A percentile compares a stretch with the other conserved stretches of the same genome.
phyloP scores from a whole-genome alignment of 1,140 invertebrate genomes.

The Ptiloglossa arizonensis region DNA sequence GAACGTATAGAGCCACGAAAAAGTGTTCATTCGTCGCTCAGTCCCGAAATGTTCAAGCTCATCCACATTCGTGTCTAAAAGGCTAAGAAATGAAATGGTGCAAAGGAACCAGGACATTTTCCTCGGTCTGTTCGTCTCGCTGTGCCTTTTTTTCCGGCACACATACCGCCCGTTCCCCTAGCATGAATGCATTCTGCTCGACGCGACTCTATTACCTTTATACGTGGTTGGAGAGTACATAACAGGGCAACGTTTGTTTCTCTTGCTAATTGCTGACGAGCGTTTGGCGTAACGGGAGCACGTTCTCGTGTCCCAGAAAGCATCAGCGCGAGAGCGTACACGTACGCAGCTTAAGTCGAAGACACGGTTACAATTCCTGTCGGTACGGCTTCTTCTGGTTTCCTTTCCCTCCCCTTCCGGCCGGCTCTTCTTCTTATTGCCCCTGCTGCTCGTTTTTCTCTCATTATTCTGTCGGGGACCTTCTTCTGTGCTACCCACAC shows the following conservation, averaged over 20 bases:
- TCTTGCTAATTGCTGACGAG: slow-evolving; percentile 57
- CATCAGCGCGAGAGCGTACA: not conserved
- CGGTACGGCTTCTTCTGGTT: not conserved
- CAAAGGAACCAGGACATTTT: slow-evolving; percentile 44
- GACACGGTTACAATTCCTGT: slow-evolving; percentile 15
- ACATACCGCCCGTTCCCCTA: not conserved
- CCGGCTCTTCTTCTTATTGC: not conserved
- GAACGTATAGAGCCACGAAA: too few relatives aligned
- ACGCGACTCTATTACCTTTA: slow-evolving; percentile 47
- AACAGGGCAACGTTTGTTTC: slow-evolving; percentile 60
- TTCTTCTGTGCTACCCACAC: slow-evolving; percentile 49
- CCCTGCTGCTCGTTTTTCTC: slow-evolving; percentile 35
- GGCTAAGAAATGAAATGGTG: slow-evolving; percentile 7
- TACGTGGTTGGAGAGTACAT: slow-evolving; percentile 22
- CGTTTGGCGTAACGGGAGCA: slow-evolving; percentile 64
- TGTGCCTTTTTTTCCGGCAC: slow-evolving; percentile 38
- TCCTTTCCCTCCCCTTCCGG: not conserved
- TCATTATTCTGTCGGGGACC: slow-evolving; percentile 55
- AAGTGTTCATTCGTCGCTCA: too few relatives aligned
- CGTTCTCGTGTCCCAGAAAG: slow-evolving; percentile 60
- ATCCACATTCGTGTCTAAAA: too few relatives aligned
- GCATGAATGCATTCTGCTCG: slow-evolving; percentile 1
- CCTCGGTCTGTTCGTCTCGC: slow-evolving; percentile 22
- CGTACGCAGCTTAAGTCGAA: not conserved
- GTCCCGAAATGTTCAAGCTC: too few relatives aligned